A percentile compares a stretch with the other conserved stretches of the same genome.
phyloP scores from a whole-genome alignment of 2,888 invertebrate species.

The Melieria picta region DNA sequence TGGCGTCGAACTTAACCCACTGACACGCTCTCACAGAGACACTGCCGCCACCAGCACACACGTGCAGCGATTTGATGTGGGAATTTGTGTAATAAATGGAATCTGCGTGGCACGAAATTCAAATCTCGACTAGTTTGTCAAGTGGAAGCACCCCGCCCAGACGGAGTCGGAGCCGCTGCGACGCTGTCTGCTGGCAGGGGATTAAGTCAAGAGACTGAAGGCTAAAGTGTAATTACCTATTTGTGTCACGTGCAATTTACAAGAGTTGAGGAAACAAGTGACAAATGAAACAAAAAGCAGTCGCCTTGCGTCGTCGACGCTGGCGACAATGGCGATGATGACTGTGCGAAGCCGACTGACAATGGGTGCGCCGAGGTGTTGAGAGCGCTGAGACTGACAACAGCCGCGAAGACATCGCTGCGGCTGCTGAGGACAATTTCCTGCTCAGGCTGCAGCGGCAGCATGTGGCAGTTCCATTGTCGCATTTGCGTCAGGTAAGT shows the following conservation, averaged over 20 bases:
- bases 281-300: constrained; percentile 14
- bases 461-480: constrained; percentile 43
- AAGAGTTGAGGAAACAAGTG: constrained; percentile 26
- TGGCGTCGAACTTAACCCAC: neutral
- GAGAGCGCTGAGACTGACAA: neutral
- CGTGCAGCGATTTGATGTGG: no score
- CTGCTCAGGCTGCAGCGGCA: neutral
- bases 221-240: constrained; percentile 55
- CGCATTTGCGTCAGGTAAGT: constrained; percentile 44
- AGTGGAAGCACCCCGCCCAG: no score
- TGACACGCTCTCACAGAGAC: neutral
- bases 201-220: constrained; percentile 25
- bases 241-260: constrained; percentile 55
- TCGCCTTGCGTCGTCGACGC: neutral
- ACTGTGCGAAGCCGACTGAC: neutral
- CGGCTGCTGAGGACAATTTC: no score
- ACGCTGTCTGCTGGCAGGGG: neutral
- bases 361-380: neutral
- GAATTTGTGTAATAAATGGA: no score
- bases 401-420: neutral
- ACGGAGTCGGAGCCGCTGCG: no score
- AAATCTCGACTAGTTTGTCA: no score
- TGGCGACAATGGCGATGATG: neutral
- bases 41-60: no score
- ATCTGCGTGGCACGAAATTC: no score